These are phyloP conservation scores for Epirrhoe alternata DNA, from an alignment of 2,888 invertebrate species.

Conservation along the genomic window DNA sequence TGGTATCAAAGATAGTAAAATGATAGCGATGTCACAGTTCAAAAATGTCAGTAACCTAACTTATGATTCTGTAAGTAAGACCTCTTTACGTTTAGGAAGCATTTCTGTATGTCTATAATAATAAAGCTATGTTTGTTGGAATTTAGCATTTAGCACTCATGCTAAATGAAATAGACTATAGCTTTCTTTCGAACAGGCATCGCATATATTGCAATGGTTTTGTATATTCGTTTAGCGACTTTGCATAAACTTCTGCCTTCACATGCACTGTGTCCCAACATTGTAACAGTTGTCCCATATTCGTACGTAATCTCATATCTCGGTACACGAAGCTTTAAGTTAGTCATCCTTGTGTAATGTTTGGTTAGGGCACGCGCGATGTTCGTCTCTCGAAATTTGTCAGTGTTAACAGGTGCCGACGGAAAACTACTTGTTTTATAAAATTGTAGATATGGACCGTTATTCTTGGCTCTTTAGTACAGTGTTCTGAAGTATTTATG, in stretches of 20 bases:
- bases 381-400: slow-evolving; percentile 42
- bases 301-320: slow-evolving; percentile 64
- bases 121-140: slow-evolving; percentile 1
- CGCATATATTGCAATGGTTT: slow-evolving; percentile 9
- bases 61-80: not conserved
- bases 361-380: slow-evolving; percentile 52
- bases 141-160: slow-evolving; percentile 12
- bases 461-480: not conserved
- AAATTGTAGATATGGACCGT: slow-evolving; percentile 3
- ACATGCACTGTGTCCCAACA: slow-evolving; percentile 55
- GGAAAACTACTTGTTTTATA: slow-evolving; percentile 41
- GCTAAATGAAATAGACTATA: no score
- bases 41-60: slow-evolving; percentile 18
- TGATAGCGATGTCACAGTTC: slow-evolving; percentile 24
- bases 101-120: not conserved
- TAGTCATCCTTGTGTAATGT: slow-evolving; percentile 63
- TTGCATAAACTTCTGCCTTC: slow-evolving; percentile 44
- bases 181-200: not conserved
- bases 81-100: not conserved
- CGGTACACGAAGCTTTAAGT: slow-evolving; percentile 61
- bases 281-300: slow-evolving; percentile 76
- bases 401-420: slow-evolving; percentile 44
- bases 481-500: slow-evolving; percentile 4
- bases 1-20: slow-evolving; percentile 34
- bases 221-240: slow-evolving; percentile 17